A percentile compares a stretch with the other conserved stretches of the same genome.
Evolutionary conservation across 1,140 invertebrate genomes (phyloP).

Genomic region (Paramacrobiotus metropolitanus): DNA sequence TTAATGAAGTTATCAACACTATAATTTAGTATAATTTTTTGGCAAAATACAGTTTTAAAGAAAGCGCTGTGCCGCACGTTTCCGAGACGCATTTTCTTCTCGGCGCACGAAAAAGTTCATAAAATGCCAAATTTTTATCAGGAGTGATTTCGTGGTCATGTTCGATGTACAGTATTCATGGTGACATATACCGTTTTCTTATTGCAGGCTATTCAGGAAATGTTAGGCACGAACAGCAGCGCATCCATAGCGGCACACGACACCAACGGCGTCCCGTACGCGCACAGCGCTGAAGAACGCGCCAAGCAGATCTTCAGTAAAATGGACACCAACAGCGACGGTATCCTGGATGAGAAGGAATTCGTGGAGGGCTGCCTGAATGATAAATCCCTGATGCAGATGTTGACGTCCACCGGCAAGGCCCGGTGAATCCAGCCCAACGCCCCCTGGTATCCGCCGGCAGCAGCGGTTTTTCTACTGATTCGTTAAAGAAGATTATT

Average conservation of each 20-base stretch:
- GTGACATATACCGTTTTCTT: too few species aligned
- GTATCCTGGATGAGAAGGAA: conserved; percentile 89
- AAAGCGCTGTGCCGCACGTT: too few species aligned
- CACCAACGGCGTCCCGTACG: conserved; percentile 18
- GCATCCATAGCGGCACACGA: conserved; percentile 60
- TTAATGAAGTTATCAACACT: too few species aligned
- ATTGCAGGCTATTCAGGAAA: conserved; percentile 89
- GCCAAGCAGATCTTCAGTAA: conserved; percentile 96
- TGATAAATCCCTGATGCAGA: conserved; percentile 85
- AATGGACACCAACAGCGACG: conserved; percentile 97
- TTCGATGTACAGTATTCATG: too few species aligned
- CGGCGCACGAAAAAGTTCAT: background rate
- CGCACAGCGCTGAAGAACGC: conserved; percentile 72
- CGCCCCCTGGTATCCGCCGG: too few species aligned
- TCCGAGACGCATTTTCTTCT: too few species aligned
- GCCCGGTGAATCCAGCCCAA: too few species aligned
- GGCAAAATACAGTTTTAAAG: too few species aligned
- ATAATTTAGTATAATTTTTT: too few species aligned
- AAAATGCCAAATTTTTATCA: background rate
- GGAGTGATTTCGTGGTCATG: conserved; percentile 7
- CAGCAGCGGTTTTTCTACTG: too few species aligned
- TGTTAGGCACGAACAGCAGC: conserved; percentile 80
- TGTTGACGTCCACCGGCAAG: conserved; percentile 30
- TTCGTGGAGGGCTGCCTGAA: conserved; percentile 96
- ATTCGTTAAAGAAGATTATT: too few species aligned